These are phyloP conservation scores for Alcedo quadribrachys DNA, from an alignment of 2,797 vertebrate species.

Conservation along the genomic window DNA sequence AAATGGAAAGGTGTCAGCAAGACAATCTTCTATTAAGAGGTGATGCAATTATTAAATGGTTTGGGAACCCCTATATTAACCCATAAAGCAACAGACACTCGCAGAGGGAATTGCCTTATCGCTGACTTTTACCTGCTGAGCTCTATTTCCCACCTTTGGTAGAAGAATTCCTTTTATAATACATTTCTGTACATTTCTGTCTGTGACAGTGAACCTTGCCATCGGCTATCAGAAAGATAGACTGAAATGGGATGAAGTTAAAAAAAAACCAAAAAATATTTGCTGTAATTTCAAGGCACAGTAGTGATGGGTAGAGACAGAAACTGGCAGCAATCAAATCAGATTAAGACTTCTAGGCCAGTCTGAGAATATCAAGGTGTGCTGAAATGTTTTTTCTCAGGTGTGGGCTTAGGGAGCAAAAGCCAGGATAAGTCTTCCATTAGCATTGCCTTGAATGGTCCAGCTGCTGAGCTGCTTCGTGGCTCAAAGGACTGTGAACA, in stretches of 20 bases:
- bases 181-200: neutral
- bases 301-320: neutral
- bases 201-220: neutral
- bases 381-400: neutral
- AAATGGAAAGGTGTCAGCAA: slow-evolving; percentile 66
- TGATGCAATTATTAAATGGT: slow-evolving; percentile 52
- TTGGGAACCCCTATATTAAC: slow-evolving; percentile 52
- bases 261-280: neutral
- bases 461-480: neutral
- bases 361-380: neutral
- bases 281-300: neutral
- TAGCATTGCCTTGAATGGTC: neutral
- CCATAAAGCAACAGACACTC: slow-evolving; percentile 12
- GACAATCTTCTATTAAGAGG: slow-evolving; percentile 50
- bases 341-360: neutral
- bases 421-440: neutral
- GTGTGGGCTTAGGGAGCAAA: neutral
- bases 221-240: neutral
- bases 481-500: neutral
- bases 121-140: slow-evolving; percentile 57
- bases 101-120: slow-evolving; percentile 38
- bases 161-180: neutral
- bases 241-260: neutral
- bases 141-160: neutral
- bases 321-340: neutral